Conservation (phyloP, 1,140 invertebrate genomes). For the Formica selysi region DNA sequence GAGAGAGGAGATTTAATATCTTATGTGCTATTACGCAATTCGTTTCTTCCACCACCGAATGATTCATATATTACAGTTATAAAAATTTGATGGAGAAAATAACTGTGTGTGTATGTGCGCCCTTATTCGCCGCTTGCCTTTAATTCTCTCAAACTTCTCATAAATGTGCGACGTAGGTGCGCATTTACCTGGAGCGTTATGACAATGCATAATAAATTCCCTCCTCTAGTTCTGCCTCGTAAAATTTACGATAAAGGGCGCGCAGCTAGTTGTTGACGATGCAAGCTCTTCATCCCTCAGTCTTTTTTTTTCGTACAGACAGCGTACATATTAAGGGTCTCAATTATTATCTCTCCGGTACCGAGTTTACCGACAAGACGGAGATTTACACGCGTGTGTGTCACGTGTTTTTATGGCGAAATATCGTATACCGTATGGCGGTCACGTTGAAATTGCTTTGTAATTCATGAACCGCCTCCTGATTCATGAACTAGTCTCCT, state of each 20-base stretch:
- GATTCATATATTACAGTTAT: constrained; percentile 7
- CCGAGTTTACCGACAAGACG: not conserved
- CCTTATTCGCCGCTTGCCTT: constrained; percentile 25
- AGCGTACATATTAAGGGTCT: not conserved
- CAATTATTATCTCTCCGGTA: constrained; percentile 34
- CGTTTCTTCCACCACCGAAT: not conserved
- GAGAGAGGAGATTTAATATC: not conserved
- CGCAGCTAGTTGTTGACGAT: constrained; percentile 23
- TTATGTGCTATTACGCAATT: not conserved
- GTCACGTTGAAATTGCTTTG: constrained; percentile 19
- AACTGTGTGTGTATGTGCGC: not conserved
- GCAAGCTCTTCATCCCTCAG: not conserved
- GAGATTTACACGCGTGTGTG: constrained; percentile 26
- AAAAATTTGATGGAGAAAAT: constrained; percentile 45
- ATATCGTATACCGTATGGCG: not conserved
- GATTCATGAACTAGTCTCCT: not conserved
- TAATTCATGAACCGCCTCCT: constrained; percentile 39
- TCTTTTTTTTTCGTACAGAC: not conserved
- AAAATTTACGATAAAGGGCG: constrained; percentile 62
- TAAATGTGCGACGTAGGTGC: constrained; percentile 28
- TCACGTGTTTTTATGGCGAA: constrained; percentile 43
- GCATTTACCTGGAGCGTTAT: constrained; percentile 42
- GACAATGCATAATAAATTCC: constrained; percentile 56
- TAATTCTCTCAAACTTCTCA: constrained; percentile 50
- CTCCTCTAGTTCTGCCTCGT: constrained; percentile 20